A percentile compares a stretch with the other conserved stretches of the same genome.
These are phyloP conservation scores for Piprites chloris DNA, from an alignment of 2,113 vertebrate genomes.

Conservation along the genomic window DNA sequence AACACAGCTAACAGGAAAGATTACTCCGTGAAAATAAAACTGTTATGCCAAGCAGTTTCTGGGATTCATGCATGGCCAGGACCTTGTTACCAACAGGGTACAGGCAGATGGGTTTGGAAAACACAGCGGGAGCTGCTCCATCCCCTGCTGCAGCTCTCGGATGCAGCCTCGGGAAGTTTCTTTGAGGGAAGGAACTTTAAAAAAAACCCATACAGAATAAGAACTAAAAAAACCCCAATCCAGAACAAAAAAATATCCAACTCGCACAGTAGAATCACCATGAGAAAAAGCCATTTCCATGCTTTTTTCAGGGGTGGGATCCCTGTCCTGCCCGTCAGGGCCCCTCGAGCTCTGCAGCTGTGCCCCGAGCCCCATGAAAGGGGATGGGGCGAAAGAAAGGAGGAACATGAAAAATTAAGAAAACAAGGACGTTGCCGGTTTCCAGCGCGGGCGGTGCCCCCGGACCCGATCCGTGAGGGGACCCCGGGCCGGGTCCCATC, in stretches of 20 bases:
- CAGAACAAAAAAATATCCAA: background rate
- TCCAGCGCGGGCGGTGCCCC: background rate
- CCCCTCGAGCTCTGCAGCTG: background rate
- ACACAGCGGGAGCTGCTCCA: background rate
- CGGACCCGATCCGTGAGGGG: background rate
- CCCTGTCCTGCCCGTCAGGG: background rate
- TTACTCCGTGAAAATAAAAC: background rate
- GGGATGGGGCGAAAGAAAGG: background rate
- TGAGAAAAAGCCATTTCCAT: background rate
- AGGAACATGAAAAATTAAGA: accelerated
- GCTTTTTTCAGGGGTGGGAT: background rate
- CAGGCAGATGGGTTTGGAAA: background rate
- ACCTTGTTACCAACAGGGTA: background rate
- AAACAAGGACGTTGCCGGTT: background rate
- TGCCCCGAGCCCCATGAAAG: background rate
- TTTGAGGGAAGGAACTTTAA: background rate
- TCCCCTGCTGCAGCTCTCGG: background rate
- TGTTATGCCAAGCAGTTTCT: background rate
- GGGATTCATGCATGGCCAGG: background rate
- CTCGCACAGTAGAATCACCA: background rate
- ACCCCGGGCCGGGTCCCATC: background rate
- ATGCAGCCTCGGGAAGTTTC: too few species aligned
- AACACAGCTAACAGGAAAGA: background rate
- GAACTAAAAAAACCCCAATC: accelerated
- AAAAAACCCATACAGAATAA: background rate